Conservation (phyloP, 2,797 vertebrate genomes). For the Thamnophis elegans region DNA sequence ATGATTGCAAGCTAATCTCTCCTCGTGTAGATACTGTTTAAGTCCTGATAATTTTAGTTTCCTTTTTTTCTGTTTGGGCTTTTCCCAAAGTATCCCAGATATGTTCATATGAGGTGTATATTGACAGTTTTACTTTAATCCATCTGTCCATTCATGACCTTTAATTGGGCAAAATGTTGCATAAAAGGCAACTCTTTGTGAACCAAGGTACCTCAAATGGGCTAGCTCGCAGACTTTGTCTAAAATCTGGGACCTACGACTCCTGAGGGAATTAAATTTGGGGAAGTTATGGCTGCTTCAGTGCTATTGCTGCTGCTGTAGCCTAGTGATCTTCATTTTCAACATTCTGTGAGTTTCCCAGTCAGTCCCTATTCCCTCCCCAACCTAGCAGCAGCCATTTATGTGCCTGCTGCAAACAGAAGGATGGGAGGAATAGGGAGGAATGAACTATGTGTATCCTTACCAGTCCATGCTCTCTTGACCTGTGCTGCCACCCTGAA, state of each 20-base stretch:
- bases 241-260: background rate
- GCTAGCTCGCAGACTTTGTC: background rate
- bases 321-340: background rate
- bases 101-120: background rate
- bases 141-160: background rate
- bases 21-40: background rate
- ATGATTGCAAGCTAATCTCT: constrained; percentile 13
- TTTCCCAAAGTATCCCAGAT: background rate
- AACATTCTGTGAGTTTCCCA: background rate
- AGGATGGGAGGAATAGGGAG: background rate
- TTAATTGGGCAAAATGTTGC: background rate
- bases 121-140: background rate
- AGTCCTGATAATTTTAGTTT: background rate
- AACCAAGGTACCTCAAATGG: background rate
- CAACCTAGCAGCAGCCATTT: background rate
- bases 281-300: background rate
- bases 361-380: background rate
- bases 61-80: background rate
- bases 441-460: background rate
- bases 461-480: background rate
- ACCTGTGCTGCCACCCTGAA: background rate
- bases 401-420: background rate
- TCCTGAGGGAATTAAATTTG: background rate
- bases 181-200: background rate
- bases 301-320: background rate